Percentiles rank a stretch among this genome's conserved stretches.
phyloP scores from a whole-genome alignment of 2,113 vertebrate genomes.

The Agelaius tricolor region DNA sequence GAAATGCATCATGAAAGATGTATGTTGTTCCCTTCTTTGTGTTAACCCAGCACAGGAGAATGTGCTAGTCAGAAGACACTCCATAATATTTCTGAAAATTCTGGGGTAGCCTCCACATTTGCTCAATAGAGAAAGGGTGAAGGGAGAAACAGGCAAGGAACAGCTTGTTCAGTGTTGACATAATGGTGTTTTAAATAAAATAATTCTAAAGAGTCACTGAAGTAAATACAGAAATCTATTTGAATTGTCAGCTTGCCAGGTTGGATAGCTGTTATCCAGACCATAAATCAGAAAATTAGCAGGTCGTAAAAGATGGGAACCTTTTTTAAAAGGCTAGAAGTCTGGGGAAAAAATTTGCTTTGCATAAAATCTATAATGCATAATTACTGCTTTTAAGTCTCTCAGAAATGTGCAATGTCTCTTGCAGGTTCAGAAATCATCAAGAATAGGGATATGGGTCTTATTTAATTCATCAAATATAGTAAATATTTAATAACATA shows the following conservation, averaged over 20 bases:
- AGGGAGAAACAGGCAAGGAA: background rate
- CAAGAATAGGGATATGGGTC: background rate
- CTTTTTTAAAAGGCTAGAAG: background rate
- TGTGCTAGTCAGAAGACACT: background rate
- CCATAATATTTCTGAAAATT: background rate
- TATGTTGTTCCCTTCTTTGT: conserved; percentile 18
- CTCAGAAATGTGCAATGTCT: background rate
- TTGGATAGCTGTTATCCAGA: background rate
- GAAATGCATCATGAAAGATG: conserved; percentile 63
- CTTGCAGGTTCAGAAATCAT: background rate
- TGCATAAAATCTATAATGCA: background rate
- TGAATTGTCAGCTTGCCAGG: background rate
- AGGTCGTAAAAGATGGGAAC: background rate
- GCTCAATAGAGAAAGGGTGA: background rate
- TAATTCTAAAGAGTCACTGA: background rate
- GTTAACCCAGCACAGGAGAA: background rate
- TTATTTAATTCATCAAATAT: background rate
- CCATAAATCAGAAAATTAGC: background rate
- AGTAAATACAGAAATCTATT: background rate
- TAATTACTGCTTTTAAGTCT: background rate
- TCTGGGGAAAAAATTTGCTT: background rate
- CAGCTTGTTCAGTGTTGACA: background rate
- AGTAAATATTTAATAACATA: background rate
- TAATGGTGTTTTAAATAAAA: background rate
- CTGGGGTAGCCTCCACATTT: background rate